Conservation (phyloP, 2,888 invertebrate genomes). For the Crioceris asparagi region DNA sequence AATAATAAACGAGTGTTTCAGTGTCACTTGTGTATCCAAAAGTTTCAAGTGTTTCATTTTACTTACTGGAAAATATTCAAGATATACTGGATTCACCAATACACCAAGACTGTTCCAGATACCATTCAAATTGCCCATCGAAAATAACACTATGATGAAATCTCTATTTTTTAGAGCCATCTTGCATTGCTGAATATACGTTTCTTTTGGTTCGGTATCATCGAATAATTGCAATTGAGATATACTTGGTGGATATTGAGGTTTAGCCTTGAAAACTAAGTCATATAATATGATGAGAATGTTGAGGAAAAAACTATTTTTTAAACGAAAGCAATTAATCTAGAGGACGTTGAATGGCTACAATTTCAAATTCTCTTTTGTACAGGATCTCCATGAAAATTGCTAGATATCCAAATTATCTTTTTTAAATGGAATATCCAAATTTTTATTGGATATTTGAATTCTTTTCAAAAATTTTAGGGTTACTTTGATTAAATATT, state of each 20-base stretch:
- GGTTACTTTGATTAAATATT: no score
- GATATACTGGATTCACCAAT: constrained; percentile 46
- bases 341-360: no score
- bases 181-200: constrained; percentile 21
- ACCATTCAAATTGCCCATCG: constrained; percentile 46
- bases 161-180: constrained; percentile 23
- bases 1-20: no score
- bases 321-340: no score
- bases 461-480: no score
- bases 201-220: constrained; percentile 7
- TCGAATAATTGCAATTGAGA: constrained; percentile 40
- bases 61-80: constrained; percentile 43
- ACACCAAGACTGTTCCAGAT: constrained; percentile 51
- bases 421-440: no score
- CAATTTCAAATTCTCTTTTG: no score
- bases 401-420: no score
- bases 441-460: no score
- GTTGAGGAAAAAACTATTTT: no score
- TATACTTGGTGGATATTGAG: constrained; percentile 65
- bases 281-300: constrained; percentile 36
- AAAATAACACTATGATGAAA: constrained; percentile 23
- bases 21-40: no score
- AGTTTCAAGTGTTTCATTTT: constrained; percentile 1
- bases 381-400: no score
- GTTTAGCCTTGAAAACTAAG: constrained; percentile 79